Base-by-base conservation (phyloP, 2,113 vertebrate genomes). In the Brienomyrus longianalis region DNA sequence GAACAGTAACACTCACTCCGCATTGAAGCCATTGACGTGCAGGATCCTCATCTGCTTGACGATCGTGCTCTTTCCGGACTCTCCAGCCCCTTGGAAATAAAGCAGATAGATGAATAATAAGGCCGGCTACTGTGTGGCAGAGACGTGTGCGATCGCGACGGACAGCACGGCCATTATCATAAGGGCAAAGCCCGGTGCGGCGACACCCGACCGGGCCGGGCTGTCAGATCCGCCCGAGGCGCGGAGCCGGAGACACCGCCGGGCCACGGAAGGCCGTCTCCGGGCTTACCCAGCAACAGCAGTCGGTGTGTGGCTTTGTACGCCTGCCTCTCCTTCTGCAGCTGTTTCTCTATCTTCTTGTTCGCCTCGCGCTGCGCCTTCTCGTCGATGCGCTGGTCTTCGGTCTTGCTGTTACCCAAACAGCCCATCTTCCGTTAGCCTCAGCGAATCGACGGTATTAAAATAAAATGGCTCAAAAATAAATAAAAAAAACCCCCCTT, bases 31-130 rank as follows among this genome's bases (percentile, higher is more conserved):
- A 93, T 99, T 99, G 95, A 99, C 98, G 92, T 99, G 98, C 93
- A 99, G 97, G 90, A 99, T 99, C 95, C 95, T 96, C 98, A 99
- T 99, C 93, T 99, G 98, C 96, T 99, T 99, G 95, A 99, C 98
- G 93, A 99, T 99, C 91, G 98, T 99, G 97, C 98, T 99, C 96
- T 99, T 99, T 94, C 98, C 98, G 91, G 98, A 99, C 95, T 99
- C 98, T 93, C 98, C 98, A 93, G 98, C 98, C 94, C 98, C 98
- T 99, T 94, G 90, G 94, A 89, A 92, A 95, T 94, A 70, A 96
- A 93, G 92, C 93, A 91, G 48, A 90, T 89, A 89, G 89, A 89
- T 66, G 89, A 39, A 86, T 88, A 92, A 91, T 88, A 27, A 66
- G 62, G 31, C 90, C 56, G 74, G 62, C 39, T 89, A 74, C 90